These are phyloP conservation scores for Maconellicoccus hirsutus DNA, from an alignment of 1,140 invertebrate genomes.

Conservation along the genomic window DNA sequence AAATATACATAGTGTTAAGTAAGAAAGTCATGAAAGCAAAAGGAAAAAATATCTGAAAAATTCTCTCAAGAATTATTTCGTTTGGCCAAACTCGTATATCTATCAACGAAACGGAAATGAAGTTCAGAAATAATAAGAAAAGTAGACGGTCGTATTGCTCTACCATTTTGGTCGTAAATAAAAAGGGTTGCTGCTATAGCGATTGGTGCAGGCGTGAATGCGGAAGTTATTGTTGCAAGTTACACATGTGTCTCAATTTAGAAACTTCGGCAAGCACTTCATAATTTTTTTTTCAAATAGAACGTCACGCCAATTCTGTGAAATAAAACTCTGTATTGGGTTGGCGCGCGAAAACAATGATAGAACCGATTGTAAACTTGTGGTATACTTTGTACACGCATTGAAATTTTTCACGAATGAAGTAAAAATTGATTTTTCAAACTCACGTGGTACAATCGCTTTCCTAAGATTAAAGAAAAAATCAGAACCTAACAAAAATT, in stretches of 20 bases:
- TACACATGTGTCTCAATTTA: slow-evolving; percentile 9
- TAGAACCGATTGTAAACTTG: too few relatives aligned
- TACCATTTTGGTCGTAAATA: background rate
- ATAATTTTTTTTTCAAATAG: background rate
- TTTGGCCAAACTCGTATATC: background rate
- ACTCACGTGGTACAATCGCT: too few relatives aligned
- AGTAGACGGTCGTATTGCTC: background rate
- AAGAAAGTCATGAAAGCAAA: too few relatives aligned
- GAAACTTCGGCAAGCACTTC: background rate
- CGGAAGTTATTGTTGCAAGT: slow-evolving; percentile 1
- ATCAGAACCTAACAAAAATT: too few relatives aligned
- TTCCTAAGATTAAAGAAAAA: too few relatives aligned
- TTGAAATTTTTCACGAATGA: too few relatives aligned
- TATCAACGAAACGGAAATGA: background rate
- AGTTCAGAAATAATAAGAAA: background rate
- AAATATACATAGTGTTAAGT: too few relatives aligned
- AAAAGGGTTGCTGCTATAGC: background rate
- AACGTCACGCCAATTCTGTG: background rate
- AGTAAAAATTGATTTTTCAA: too few relatives aligned
- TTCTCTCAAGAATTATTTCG: background rate
- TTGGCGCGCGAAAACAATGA: background rate
- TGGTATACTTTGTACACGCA: too few relatives aligned
- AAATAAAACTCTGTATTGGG: background rate
- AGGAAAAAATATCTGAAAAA: background rate
- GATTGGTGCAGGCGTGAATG: background rate